Base-by-base conservation (phyloP, 1,140 invertebrate genomes). In the Conus ventricosus region DNA sequence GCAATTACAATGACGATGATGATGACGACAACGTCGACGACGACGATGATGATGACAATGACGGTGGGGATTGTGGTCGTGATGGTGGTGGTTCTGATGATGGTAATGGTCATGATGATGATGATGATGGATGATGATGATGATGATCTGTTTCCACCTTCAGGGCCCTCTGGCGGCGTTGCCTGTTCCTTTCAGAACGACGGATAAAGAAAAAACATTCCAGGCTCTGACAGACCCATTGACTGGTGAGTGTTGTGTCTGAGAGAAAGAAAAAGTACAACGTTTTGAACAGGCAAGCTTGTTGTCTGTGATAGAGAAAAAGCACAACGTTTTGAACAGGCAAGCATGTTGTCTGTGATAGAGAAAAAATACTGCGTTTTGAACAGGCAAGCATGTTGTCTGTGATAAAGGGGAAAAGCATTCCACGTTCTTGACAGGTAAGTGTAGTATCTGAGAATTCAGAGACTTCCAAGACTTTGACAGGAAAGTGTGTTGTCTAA, bases 181-280 rank as follows among this genome's bases (percentile, higher is more conserved):
- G 6, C 93, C 93, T 20, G 93, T 93, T 4, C 88, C 91, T 6
- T 93, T 92, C 88, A 84, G 92, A 51, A 93, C 93, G 5, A 91
- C 87, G 6, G 39, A 82, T 7, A 85, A 92, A 54, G 81, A 90
- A 55, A 89, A 88, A 7, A 90, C 90, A 25, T 92, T 92, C 78
- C 92, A 92, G 82, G 84, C 89, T 15, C 53, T 93, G 1, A 92
- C 87, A 39, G 91, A 92, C 71, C 91, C 93, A 2, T 78, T 76
- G 53, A 92, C 91, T 75, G 93, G 92, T 92, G 78, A 53, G 80
- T 78, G 57, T 39, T 39, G 39, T 39, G 39, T 39, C 39, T 39
- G 39, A 39, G 0, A 39, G 39, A 39, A 2, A 17, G 11, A n/a
- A 17, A 78, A 78, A n/a, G 1, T 11, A 78, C 23, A 4, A 1